Percentiles rank a stretch among this genome's conserved stretches.
Conservation (phyloP, 2,888 invertebrate genomes). For the Drosophila subquinaria region DNA sequence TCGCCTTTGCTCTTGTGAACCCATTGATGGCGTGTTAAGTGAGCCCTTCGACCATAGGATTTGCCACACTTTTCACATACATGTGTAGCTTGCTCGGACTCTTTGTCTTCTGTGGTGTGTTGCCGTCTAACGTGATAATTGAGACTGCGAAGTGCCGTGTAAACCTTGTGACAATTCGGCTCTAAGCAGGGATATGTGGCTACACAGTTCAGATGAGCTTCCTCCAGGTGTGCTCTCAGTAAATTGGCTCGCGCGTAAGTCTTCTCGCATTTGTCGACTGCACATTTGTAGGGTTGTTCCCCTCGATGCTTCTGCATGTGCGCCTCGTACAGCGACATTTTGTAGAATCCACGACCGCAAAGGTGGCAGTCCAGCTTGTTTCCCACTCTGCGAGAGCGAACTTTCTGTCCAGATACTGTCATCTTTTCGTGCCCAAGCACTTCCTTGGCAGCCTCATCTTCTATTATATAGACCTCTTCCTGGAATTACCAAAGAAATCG, state of each 20-base stretch:
- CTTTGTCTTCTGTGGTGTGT: constrained; percentile 14
- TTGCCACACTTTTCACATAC: constrained; percentile 80
- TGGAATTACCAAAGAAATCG: constrained; percentile 8
- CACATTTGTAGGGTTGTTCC: constrained; percentile 57
- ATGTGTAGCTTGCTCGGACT: constrained; percentile 5
- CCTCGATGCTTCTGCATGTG: constrained; percentile 63
- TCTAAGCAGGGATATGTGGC: constrained; percentile 36
- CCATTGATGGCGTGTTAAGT: constrained; percentile 61
- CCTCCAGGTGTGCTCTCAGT: constrained; percentile 46
- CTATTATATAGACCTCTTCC: constrained; percentile 71
- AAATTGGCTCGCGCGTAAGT: constrained; percentile 53
- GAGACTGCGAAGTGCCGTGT: constrained; percentile 63
- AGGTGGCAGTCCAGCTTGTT: constrained; percentile 52
- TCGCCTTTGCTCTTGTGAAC: constrained; percentile 47
- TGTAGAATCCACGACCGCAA: constrained; percentile 66
- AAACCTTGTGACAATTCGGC: constrained; percentile 57
- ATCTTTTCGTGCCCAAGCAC: constrained; percentile 45
- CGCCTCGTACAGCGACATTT: constrained; percentile 60
- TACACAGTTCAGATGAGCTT: constrained; percentile 35
- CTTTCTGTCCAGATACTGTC: neutral
- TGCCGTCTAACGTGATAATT: constrained; percentile 56
- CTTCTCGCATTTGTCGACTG: constrained; percentile 45
- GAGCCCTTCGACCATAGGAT: constrained; percentile 61
- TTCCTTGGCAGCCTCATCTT: constrained; percentile 46
- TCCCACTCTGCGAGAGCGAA: constrained; percentile 26